Evolutionary conservation across 2,797 vertebrate species (phyloP).

Genomic region (Cirrhinus mrigala): DNA sequence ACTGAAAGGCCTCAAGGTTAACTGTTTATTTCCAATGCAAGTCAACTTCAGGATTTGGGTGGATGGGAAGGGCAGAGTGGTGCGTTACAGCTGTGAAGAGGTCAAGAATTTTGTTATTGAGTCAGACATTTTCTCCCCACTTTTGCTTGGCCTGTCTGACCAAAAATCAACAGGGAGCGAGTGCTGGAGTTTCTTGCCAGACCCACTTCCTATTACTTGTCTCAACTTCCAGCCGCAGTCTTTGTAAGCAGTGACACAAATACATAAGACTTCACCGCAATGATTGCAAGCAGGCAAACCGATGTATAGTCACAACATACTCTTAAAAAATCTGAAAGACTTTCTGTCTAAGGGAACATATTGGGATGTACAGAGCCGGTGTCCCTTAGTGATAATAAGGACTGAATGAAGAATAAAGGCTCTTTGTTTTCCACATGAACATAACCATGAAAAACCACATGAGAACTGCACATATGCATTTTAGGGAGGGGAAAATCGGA

Average conservation of each 20-base stretch:
- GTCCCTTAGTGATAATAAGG: constrained; percentile 15
- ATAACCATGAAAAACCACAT: background rate
- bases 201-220: constrained; percentile 80
- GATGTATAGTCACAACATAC: constrained; percentile 17
- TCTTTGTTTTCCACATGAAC: constrained; percentile 32
- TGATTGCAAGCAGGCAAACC: constrained; percentile 67
- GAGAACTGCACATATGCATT: constrained; percentile 30
- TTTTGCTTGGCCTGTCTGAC: constrained; percentile 47
- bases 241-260: constrained; percentile 65
- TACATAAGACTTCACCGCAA: background rate
- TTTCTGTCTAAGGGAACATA: background rate
- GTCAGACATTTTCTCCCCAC: constrained; percentile 62
- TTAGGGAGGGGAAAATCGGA: constrained; percentile 19
- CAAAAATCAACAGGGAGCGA: constrained; percentile 60
- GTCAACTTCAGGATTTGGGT: constrained; percentile 70
- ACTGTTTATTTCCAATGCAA: constrained; percentile 58
- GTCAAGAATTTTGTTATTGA: constrained; percentile 77
- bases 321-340: background rate
- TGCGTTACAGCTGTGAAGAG: constrained; percentile 67
- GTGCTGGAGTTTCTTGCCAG: constrained; percentile 70
- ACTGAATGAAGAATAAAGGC: constrained; percentile 17
- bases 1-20: background rate
- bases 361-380: constrained; percentile 12
- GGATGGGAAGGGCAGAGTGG: constrained; percentile 68
- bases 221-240: constrained; percentile 69